Base-by-base conservation (phyloP, 2,113 vertebrate genomes). In the Saiga tatarica region DNA sequence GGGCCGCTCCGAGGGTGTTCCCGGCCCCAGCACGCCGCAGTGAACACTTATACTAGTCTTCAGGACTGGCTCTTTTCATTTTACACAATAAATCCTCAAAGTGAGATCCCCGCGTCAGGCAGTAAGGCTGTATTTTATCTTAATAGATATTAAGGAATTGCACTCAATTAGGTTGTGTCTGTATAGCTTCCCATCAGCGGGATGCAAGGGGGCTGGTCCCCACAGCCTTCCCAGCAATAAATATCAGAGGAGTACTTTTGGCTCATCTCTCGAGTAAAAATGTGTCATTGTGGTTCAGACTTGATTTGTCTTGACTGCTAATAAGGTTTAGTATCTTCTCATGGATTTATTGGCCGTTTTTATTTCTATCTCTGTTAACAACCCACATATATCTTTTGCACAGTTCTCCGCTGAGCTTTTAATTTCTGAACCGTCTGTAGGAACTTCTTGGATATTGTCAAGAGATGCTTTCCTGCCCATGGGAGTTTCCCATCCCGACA, bases 281-380 rank as follows among this genome's bases (percentile, higher is more conserved):
- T 76, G 55, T 45, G 33, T 47, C 84, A 42, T 55, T 93, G 93
- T 96, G 83, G 64, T 74, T 96, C 62, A 84, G 91, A 91, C 90
- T 93, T 91, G 64, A 93, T 74, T 87, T 42, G 26, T n/a, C 64
- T 91, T 50, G 55, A 60, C 55, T 83, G 59, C 76, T 62, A 81
- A n/a, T 53, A 53, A 79, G 30, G 21, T 50, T 89, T n/a, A 84
- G 14, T 64, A 26, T 42, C 74, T 71, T 92, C 74, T 55, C 10
- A 91, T 36, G 23, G 45, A 42, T 92, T 88, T 87, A 62, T 86
- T 87, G 88, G n/a, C 14, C 39, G 0, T 28, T 79, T 92, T 67
- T 47, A 7, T 84, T 88, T 86, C 74, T 94, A 67, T 76, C 52
- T 36, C 19, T 52, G 30, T 89, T 95, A 57, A 36, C 16, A 55